phyloP scores from a whole-genome alignment of 2,888 invertebrate species.

The Torymus tubicola region DNA sequence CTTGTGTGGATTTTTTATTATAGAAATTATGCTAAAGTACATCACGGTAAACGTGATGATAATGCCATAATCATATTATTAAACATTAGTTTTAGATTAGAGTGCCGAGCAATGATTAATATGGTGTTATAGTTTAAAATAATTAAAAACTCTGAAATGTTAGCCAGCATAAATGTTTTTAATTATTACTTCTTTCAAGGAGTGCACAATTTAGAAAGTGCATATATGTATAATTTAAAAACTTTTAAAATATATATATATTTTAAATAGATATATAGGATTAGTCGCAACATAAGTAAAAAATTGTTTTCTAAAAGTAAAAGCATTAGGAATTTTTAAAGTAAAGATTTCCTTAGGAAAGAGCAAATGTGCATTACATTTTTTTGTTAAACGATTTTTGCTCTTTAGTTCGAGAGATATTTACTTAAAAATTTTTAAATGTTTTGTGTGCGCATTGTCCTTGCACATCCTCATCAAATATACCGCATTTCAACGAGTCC shows the following conservation, averaged over 20 bases:
- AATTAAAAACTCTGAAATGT: too few relatives aligned
- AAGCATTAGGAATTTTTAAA: constrained; percentile 7
- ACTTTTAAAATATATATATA: constrained; percentile 11
- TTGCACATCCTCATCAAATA: neutral
- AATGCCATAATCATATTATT: too few relatives aligned
- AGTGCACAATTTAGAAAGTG: neutral
- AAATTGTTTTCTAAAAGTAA: constrained; percentile 38
- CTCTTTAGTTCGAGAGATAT: neutral
- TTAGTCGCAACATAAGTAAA: constrained; percentile 29
- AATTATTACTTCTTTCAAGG: neutral
- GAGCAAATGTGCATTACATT: neutral
- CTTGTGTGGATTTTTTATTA: too few relatives aligned
- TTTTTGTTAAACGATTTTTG: neutral
- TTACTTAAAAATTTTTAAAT: constrained; percentile 29
- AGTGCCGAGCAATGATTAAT: too few relatives aligned
- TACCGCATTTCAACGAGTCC: constrained; percentile 4
- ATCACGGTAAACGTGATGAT: too few relatives aligned
- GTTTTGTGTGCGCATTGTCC: constrained; percentile 23
- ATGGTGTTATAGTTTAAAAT: too few relatives aligned
- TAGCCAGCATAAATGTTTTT: too few relatives aligned
- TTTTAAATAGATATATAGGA: neutral
- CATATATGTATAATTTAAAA: neutral
- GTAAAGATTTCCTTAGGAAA: neutral
- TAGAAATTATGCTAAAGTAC: too few relatives aligned
- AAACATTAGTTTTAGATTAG: too few relatives aligned